A percentile compares a stretch with the other conserved stretches of the same genome.
Evolutionary conservation across 2,888 invertebrate species (phyloP).

Genomic region (Eurytoma adleriae): DNA sequence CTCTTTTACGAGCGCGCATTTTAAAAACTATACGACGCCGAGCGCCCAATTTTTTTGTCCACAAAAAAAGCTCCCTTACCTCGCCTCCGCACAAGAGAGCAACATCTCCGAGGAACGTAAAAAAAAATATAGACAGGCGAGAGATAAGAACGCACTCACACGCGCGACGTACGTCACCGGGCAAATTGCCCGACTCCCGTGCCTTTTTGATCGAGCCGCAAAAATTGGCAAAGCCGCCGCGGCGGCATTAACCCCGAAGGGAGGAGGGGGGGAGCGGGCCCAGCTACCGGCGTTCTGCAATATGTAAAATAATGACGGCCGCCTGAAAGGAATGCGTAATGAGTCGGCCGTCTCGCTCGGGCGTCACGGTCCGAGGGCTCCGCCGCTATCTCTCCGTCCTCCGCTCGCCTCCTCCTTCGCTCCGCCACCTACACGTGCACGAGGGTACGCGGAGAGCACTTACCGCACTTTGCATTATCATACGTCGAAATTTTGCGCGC

Average conservation of each 20-base stretch:
- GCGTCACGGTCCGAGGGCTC: constrained; percentile 22
- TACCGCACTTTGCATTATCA: constrained; percentile 38
- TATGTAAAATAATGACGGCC: constrained; percentile 70
- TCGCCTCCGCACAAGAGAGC: too few species aligned
- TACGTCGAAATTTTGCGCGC: constrained; percentile 42
- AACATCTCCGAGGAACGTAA: too few species aligned
- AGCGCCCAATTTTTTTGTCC: too few species aligned
- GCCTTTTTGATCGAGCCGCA: constrained; percentile 67
- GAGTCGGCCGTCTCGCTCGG: constrained; percentile 54
- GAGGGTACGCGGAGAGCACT: background rate
- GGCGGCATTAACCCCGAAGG: constrained; percentile 42
- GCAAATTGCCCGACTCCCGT: constrained; percentile 41
- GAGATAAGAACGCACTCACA: too few species aligned
- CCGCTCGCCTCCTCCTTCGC: background rate
- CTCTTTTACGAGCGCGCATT: too few species aligned
- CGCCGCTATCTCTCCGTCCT: constrained; percentile 2
- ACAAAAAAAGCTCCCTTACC: too few species aligned
- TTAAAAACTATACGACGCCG: too few species aligned
- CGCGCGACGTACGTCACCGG: too few species aligned
- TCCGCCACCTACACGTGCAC: constrained; percentile 3
- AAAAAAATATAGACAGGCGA: too few species aligned
- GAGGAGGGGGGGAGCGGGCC: constrained; percentile 9
- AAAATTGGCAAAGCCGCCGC: constrained; percentile 67
- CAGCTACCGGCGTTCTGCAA: constrained; percentile 58
- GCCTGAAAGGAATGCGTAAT: constrained; percentile 73